Base-by-base conservation (phyloP, 2,888 invertebrate genomes). In the Octodonta nipae region DNA sequence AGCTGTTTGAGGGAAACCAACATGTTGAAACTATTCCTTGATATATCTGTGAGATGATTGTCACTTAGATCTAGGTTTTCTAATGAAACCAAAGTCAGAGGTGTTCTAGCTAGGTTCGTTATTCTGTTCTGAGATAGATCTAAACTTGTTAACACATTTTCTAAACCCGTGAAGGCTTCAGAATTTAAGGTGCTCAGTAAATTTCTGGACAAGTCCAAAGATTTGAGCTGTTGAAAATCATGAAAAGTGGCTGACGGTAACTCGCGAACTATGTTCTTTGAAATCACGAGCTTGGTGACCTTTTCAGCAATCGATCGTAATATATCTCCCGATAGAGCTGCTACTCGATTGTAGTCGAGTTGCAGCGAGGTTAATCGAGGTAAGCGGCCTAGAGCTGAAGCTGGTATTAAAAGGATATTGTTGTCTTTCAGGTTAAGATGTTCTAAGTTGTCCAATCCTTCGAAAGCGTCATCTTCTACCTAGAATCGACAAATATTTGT, bases 391-490 rank as follows among this genome's bases (percentile, higher is more conserved):
- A 89, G 63, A 1, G 88, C 86, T 25, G 80, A 77, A 1, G 84
- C 81, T 0, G 89, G 91, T 24, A 89, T 77, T 1, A 86, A 64
- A 0, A 89, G 67, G 33, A 91, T 83, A 43, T 88, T 87, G 61
- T 91, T 89, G 57, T 91, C 89, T 47, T 79, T 76, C 6, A 91
- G 66, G 15, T 82, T 75, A 1, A 91, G 64, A 20, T 78, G 77
- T 56, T 82, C 75, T 10, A 91, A 63, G 44, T 71, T 79, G 16
- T 75, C 71, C 40, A 89, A 60, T 0, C 88, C 88, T 52, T 86
- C 84, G 49, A 89, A 80, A 0, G 85, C 82, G 42, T 85, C 84
- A 47, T 86, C 86, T 63, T 88, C 87, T 37, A 89, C 78, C 86
- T 86, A 62, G n/a, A n/a, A n/a, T n/a, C n/a, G n/a, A n/a, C n/a